Conservation (phyloP, 2,113 vertebrate genomes). For the Neodontobutis hainanensis region DNA sequence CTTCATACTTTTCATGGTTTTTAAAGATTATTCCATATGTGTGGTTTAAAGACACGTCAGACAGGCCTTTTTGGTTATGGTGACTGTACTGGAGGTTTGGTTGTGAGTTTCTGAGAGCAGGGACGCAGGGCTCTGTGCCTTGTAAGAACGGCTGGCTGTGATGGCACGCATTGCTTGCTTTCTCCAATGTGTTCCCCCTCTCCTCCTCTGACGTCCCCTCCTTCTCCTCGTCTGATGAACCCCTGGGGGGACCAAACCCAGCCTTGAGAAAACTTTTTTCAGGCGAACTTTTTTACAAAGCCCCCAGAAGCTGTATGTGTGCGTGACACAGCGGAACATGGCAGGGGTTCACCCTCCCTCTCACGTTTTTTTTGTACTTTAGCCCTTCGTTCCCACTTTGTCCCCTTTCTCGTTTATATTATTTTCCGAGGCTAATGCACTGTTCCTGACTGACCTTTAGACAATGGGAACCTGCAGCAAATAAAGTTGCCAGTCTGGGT, state of each 20-base stretch:
- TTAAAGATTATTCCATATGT: neutral
- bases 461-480: constrained; percentile 67
- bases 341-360: constrained; percentile 48
- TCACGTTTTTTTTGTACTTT: constrained; percentile 51
- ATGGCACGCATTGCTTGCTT: constrained; percentile 41
- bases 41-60: neutral
- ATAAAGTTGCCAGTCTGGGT: constrained; percentile 63
- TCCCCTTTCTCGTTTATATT: constrained; percentile 57
- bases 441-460: constrained; percentile 70
- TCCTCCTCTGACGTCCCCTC: constrained; percentile 12
- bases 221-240: constrained; percentile 32
- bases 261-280: constrained; percentile 63
- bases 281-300: constrained; percentile 70
- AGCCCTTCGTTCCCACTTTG: constrained; percentile 51
- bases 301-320: constrained; percentile 45
- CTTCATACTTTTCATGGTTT: too few species aligned
- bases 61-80: neutral
- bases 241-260: constrained; percentile 57
- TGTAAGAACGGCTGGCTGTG: constrained; percentile 45
- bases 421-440: constrained; percentile 49
- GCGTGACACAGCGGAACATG: constrained; percentile 49
- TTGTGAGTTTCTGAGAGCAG: constrained; percentile 65
- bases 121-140: constrained; percentile 39
- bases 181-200: constrained; percentile 21
- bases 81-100: constrained; percentile 21